Base-by-base conservation (phyloP, 2,113 vertebrate species). In the Cettia cetti region DNA sequence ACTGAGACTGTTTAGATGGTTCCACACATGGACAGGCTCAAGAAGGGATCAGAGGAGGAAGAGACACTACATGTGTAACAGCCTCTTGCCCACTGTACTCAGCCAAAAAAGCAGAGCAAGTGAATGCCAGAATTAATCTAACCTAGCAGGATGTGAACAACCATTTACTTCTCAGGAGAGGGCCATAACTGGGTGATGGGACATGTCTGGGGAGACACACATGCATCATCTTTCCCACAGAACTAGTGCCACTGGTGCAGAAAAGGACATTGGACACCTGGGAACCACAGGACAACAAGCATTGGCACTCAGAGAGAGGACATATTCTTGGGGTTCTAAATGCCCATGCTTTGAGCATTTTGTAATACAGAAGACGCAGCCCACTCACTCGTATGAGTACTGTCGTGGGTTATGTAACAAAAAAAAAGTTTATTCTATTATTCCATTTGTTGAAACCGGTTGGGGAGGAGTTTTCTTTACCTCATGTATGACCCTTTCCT, bases 251-350 rank as follows among this genome's bases (percentile, higher is more conserved):
- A 50, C 3, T 42, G 42, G 15, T 66, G 42, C 33, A 82, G 52
- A 50, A 70, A 53, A 85, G 14, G 24, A 27, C 4, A 6, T 20
- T 54, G 74, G 47, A 37, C 33, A 47, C 35, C 10, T 2, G 1
- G 40, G 37, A 64, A 23, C 11, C 7, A 7, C 8, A 37, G 60
- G 17, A 74, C 11, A 71, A 28, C 0, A 4, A 44, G 39, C 0
- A 3, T 1, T 65, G 17, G 17, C 33, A 37, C 6, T 42, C 13
- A 14, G 37, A n/a, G 37, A 86, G 45, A 68, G 7, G 40, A 2
- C 24, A 39, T 17, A n/a, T 76, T 44, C 24, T 39, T 11, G 3
- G 9, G 3, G 15, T 21, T 21, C n/a, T 13, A 70, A 57, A 72
- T 57, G 5, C 19, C 21, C 1, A 2, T 44, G 24, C 49, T 74